Evolutionary conservation across 2,113 vertebrate species (phyloP), one percentile per base, ranked within the genome.

Genomic region (Sitta europaea): DNA sequence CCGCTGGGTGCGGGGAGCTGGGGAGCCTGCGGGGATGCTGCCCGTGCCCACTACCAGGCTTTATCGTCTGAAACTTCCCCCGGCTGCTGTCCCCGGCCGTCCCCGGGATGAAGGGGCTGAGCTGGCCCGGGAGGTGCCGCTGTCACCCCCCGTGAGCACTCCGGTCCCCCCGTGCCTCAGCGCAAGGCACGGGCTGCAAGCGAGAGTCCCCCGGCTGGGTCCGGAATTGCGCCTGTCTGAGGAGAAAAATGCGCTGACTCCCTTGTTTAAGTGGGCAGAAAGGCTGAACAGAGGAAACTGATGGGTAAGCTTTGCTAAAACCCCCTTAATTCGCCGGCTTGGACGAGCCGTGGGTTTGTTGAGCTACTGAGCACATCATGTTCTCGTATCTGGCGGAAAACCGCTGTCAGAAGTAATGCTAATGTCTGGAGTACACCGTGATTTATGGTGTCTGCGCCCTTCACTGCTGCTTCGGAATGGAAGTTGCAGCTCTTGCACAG

Each of bases 221-320:
- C 18, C 16, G 59, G 31, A n/a, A 24, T 8, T 27, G 33, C 3
- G 7, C 14, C 21, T 10, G 27, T 9, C 27, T 19, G 57, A 55
- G 29, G 19, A 45, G n/a, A 12, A 59, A 51, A 51, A 16, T 0
- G 23, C 5, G 0, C 10, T 11, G 5, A 31, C 1, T 11, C 20
- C 5, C 17, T 13, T 33, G 18, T 8, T 33, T 19, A 38, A 51
- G 35, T 5, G 4, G 8, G 36, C 11, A 24, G 50, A 16, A 73
- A 79, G 54, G 17, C 72, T 23, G 18, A n/a, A 35, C 14, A 6
- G 33, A 31, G 35, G 13, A 58, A 73, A 50, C 2, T 1, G 9
- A 2, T 11, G 10, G 38, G 8, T 36, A 6, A 13, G 35, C 36
- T 58, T 28, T 36, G 18, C n/a, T 67, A n/a, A 63, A 76, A 2